Evolutionary conservation across 2,888 invertebrate genomes (phyloP).

Genomic region (Agrotis ipsilon): DNA sequence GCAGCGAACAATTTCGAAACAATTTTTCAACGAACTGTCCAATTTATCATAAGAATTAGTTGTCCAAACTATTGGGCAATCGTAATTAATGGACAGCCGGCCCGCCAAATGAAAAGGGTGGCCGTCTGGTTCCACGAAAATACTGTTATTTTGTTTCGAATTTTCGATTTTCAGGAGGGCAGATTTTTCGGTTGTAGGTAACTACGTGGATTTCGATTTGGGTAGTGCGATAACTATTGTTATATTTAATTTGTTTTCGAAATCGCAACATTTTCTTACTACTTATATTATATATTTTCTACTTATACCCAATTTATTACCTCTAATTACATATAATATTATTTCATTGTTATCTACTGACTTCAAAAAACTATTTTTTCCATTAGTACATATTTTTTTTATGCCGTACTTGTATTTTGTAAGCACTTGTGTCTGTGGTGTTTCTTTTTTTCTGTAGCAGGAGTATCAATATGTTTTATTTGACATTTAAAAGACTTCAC

Average conservation of each 20-base stretch:
- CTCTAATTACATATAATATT: too few species aligned
- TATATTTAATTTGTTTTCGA: not conserved
- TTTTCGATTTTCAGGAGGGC: conserved; percentile 46
- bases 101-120: conserved; percentile 62
- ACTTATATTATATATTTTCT: too few species aligned
- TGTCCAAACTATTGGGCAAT: conserved; percentile 71
- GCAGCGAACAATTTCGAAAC: not conserved
- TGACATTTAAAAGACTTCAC: too few species aligned
- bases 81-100: conserved; percentile 69
- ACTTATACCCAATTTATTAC: too few species aligned
- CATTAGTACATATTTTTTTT: too few species aligned
- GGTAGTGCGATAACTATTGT: not conserved
- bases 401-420: too few species aligned
- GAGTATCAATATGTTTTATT: too few species aligned
- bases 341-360: too few species aligned
- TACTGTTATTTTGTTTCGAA: conserved; percentile 60
- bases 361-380: too few species aligned
- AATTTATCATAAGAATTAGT: conserved; percentile 73
- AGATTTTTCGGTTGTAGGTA: conserved; percentile 40
- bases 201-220: conserved; percentile 13
- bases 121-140: conserved; percentile 57
- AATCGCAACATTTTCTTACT: not conserved
- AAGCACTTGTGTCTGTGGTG: too few species aligned
- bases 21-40: conserved; percentile 50
- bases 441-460: too few species aligned